Evolutionary conservation across 1,140 invertebrate genomes (phyloP).

Genomic region (Drosophila guanche): DNA sequence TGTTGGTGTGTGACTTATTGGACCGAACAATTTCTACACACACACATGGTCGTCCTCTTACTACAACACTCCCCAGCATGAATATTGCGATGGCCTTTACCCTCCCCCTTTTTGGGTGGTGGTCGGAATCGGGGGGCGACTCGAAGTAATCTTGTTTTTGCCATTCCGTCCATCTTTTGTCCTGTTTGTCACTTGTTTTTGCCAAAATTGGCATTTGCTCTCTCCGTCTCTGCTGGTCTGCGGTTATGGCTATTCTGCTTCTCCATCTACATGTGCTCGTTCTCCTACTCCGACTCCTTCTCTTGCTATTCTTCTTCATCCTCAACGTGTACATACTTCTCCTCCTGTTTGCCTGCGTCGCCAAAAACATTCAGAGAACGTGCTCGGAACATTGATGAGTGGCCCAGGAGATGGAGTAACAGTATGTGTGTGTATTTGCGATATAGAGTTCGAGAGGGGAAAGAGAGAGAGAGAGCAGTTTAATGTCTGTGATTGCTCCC

Average conservation of each 20-base stretch:
- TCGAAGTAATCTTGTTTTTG: slow-evolving; percentile 61
- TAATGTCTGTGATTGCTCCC: slow-evolving; percentile 57
- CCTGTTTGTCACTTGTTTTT: slow-evolving; percentile 76
- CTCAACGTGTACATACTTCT: slow-evolving; percentile 17
- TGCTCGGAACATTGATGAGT: slow-evolving; percentile 71
- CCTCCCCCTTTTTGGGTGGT: not conserved
- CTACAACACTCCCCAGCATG: slow-evolving; percentile 19
- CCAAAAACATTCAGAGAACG: slow-evolving; percentile 75
- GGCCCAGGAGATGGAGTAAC: slow-evolving; percentile 4
- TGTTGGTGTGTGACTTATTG: slow-evolving; percentile 72
- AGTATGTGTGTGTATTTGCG: slow-evolving; percentile 1
- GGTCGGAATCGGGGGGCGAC: not conserved
- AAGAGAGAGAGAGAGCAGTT: slow-evolving; percentile 41
- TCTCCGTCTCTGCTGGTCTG: slow-evolving; percentile 26
- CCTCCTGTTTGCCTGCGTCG: slow-evolving; percentile 13
- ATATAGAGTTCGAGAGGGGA: not conserved
- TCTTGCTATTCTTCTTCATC: slow-evolving; percentile 20
- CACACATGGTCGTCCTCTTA: slow-evolving; percentile 5
- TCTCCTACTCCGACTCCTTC: slow-evolving; percentile 17
- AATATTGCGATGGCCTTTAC: slow-evolving; percentile 67
- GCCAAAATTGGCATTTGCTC: slow-evolving; percentile 70
- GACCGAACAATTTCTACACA: slow-evolving; percentile 66
- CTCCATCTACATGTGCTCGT: not conserved
- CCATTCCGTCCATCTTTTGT: slow-evolving; percentile 45
- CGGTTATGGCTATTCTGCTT: slow-evolving; percentile 44